These are phyloP conservation scores for Thunnus maccoyii DNA, from an alignment of 2,113 vertebrate species.

Conservation along the genomic window DNA sequence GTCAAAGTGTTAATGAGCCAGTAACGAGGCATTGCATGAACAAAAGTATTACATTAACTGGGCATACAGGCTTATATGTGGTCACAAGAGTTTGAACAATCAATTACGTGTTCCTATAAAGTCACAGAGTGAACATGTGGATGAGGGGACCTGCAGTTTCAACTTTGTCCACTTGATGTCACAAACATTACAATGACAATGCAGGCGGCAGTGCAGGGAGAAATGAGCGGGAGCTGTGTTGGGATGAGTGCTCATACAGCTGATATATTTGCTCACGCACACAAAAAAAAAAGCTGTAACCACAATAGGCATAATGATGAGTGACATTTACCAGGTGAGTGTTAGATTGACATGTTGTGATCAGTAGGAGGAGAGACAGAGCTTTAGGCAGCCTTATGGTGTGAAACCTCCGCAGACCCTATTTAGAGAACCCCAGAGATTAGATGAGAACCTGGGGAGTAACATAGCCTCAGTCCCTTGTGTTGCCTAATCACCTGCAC, in stretches of 20 bases:
- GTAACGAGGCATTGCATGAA: not conserved
- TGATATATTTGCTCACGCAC: not conserved
- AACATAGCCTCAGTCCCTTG: constrained; percentile 56
- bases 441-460: constrained; percentile 49
- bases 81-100: not conserved
- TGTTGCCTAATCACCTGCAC: constrained; percentile 72
- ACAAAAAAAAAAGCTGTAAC: constrained; percentile 27
- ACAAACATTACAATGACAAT: constrained; percentile 81
- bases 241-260: constrained; percentile 6
- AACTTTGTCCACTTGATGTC: constrained; percentile 82
- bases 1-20: constrained; percentile 22
- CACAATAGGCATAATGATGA: constrained; percentile 7
- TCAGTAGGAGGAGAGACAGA: constrained; percentile 52
- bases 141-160: constrained; percentile 66
- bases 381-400: constrained; percentile 58
- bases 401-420: constrained; percentile 43
- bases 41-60: not conserved
- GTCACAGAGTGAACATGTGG: not conserved
- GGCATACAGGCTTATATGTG: not conserved
- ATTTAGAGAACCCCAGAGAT: constrained; percentile 68
- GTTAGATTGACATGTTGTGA: constrained; percentile 64
- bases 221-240: not conserved
- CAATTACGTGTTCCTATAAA: not conserved
- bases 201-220: not conserved
- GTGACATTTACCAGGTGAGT: constrained; percentile 58